Conservation (phyloP, 2,797 vertebrate species). For the Hippocampus kuda region DNA sequence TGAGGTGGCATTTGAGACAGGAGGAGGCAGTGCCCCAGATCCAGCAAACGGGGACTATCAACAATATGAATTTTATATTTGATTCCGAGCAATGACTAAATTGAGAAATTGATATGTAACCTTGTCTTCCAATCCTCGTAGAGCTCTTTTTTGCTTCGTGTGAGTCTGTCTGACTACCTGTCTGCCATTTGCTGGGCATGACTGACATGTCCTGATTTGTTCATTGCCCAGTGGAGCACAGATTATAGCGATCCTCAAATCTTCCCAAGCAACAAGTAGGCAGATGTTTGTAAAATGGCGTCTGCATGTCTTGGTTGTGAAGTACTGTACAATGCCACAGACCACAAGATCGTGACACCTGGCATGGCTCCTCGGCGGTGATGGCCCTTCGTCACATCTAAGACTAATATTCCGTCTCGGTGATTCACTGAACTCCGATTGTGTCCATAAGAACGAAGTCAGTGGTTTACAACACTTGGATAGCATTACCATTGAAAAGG, state of each 20-base stretch:
- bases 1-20: too few species aligned
- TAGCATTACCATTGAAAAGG: constrained; percentile 38
- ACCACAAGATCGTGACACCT: constrained; percentile 47
- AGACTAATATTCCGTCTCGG: constrained; percentile 10
- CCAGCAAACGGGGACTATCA: too few species aligned
- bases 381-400: constrained; percentile 42
- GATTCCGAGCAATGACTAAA: not conserved
- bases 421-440: constrained; percentile 26
- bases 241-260: not conserved
- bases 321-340: constrained; percentile 10
- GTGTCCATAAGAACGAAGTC: constrained; percentile 28
- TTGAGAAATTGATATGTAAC: not conserved
- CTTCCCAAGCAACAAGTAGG: not conserved
- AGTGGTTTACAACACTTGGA: constrained; percentile 27
- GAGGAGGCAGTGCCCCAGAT: too few species aligned
- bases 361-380: constrained; percentile 39
- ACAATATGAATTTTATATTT: too few species aligned
- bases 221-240: not conserved
- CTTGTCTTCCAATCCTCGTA: not conserved
- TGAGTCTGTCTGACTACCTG: not conserved
- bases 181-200: not conserved
- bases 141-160: not conserved
- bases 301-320: not conserved
- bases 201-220: not conserved
- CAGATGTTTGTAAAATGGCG: not conserved